Conservation (phyloP, 1,140 invertebrate species). For the Tetramorium parvispinum region DNA sequence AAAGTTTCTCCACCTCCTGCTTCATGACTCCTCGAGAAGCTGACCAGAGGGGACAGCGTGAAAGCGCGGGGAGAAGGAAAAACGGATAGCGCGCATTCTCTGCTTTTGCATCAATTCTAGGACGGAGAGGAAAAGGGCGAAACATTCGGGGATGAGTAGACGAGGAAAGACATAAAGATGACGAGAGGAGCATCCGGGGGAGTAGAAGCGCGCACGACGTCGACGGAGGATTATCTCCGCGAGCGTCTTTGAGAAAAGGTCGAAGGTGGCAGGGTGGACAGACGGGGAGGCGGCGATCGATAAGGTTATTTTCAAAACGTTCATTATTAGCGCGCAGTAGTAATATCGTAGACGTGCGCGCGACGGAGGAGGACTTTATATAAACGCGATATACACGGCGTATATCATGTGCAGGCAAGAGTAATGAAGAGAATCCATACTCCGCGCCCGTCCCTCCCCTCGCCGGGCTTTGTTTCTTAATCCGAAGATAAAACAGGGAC, state of each 20-base stretch:
- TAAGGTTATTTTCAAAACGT: constrained; percentile 49
- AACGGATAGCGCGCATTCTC: not conserved
- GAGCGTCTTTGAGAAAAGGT: constrained; percentile 52
- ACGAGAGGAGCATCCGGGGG: constrained; percentile 5
- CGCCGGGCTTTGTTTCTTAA: constrained; percentile 74
- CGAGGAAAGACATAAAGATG: constrained; percentile 15
- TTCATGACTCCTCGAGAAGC: constrained; percentile 64
- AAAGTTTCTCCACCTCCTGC: constrained; percentile 78
- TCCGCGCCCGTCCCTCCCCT: not conserved
- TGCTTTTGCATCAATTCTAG: constrained; percentile 38
- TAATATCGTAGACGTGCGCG: constrained; percentile 44
- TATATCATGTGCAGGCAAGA: constrained; percentile 60
- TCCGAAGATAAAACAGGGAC: constrained; percentile 76
- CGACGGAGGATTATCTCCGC: constrained; percentile 43
- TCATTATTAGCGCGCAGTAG: constrained; percentile 57
- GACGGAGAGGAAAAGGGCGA: not conserved
- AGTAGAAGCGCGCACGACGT: constrained; percentile 11
- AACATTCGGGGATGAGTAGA: not conserved
- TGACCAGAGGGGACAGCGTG: not conserved
- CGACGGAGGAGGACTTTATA: constrained; percentile 34
- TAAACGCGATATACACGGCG: constrained; percentile 62
- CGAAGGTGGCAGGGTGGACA: constrained; percentile 34
- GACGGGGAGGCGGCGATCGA: constrained; percentile 20
- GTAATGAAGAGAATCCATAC: constrained; percentile 77
- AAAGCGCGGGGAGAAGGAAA: not conserved